Evolutionary conservation across 2,113 vertebrate genomes (phyloP), one percentile per base, ranked within the genome.

Genomic region (Rhynchomys soricoides): DNA sequence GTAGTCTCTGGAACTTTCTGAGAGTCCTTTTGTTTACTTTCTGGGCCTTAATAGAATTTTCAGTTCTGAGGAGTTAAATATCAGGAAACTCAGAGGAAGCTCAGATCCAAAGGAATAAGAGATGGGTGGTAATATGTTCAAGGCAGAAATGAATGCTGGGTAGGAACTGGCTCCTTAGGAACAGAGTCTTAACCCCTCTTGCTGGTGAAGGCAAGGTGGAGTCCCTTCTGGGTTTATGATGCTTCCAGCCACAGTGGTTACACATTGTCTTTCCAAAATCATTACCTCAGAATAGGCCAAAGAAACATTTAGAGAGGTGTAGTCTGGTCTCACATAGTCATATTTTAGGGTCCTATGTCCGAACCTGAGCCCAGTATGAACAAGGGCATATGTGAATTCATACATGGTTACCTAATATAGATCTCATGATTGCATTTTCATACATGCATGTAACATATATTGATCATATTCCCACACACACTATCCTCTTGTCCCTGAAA

Each of bases 111-210:
- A 57, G 48, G 50, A 78, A 4, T 24, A 26, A 34, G 40, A 22
- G 8, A 11, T 1, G 8, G 8, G 34, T 7, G 43, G 57, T 31
- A 45, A n/a, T 4, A 3, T 2, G 22, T 3, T 40, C 2, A 52
- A 59, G 34, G 43, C 2, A 37, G 37, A 37, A 29, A 11, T 0
- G 21, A 22, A 3, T n/a, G 24, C 3, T 37, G 59, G 52, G 52
- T 8, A 66, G 11, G 29, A 24, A 5, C 22, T 48, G 50, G 7
- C 31, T 57, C 45, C 5, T 17, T 13, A 19, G 10, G 6, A 1
- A 16, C 29, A 19, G 37, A 8, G 64, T 71, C 68, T 88, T 10
- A 45, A 26, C 8, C 12, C 3, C 7, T 43, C 55, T 62, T 34
- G 1, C 24, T 62, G n/a, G 21, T 62, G 40, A 22, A 19, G 29